These are phyloP conservation scores for Galaxea fascicularis DNA, from an alignment of 92 coral and sea anemone species.

Conservation along the genomic window DNA sequence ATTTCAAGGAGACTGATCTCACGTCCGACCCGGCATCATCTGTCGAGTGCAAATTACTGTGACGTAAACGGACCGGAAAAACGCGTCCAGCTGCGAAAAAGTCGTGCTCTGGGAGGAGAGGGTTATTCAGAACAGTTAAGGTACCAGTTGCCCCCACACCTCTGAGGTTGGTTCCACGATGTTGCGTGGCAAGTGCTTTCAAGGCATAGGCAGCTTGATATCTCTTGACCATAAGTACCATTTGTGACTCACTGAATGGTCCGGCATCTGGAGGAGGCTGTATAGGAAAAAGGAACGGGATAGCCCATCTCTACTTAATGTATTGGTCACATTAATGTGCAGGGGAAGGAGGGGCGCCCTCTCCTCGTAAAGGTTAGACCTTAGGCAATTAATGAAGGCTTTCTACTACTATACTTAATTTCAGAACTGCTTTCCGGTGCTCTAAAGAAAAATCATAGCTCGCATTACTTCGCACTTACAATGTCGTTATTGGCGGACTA, in stretches of 20 bases:
- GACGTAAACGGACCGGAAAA: slow-evolving; percentile 81
- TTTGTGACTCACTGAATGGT: slow-evolving; percentile 70
- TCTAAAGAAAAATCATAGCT: too few species aligned
- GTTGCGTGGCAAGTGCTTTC: slow-evolving; percentile 44
- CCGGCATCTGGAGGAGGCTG: slow-evolving; percentile 85
- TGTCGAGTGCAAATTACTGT: slow-evolving; percentile 43
- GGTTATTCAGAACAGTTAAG: slow-evolving; percentile 65
- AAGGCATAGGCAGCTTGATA: slow-evolving; percentile 65
- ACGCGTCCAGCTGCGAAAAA: slow-evolving; percentile 72
- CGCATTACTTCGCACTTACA: too few species aligned
- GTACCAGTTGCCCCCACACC: slow-evolving; percentile 80
- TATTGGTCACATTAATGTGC: background rate
- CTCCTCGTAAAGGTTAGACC: too few species aligned
- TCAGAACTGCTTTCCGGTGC: too few species aligned
- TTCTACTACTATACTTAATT: too few species aligned
- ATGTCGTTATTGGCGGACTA: too few species aligned
- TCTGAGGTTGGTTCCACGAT: slow-evolving; percentile 64
- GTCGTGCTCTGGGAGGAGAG: slow-evolving; percentile 85
- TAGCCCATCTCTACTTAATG: background rate
- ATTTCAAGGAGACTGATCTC: slow-evolving; percentile 72
- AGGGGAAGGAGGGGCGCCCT: too few species aligned
- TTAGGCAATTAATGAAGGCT: too few species aligned
- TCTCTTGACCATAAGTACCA: slow-evolving; percentile 47
- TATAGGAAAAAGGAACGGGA: background rate
- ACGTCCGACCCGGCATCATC: slow-evolving; percentile 84